These are phyloP conservation scores for Melolontha melolontha DNA, from an alignment of 2,888 invertebrate genomes.

Conservation along the genomic window DNA sequence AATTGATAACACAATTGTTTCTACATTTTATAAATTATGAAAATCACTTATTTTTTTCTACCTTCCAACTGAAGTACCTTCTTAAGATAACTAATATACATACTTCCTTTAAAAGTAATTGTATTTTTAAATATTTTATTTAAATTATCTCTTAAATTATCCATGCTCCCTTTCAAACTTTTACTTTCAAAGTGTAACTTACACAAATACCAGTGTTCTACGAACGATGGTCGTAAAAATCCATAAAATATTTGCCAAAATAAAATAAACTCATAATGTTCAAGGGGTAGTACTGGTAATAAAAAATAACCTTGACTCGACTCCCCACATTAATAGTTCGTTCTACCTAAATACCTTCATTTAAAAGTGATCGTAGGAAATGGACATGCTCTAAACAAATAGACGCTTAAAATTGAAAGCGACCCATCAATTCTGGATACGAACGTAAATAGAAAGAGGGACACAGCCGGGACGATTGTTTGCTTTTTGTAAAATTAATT, in stretches of 20 bases:
- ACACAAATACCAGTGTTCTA: not conserved
- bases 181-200: not conserved
- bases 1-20: too few relatives aligned
- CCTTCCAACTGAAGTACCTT: too few relatives aligned
- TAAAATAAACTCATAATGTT: not conserved
- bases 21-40: too few relatives aligned
- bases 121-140: too few relatives aligned
- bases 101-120: too few relatives aligned
- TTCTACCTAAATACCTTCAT: conserved; percentile 4
- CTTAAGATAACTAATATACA: too few relatives aligned
- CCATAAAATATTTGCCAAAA: conserved; percentile 11
- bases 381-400: too few relatives aligned
- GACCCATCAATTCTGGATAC: not conserved
- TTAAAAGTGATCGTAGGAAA: too few relatives aligned
- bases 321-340: not conserved
- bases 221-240: conserved; percentile 8
- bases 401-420: too few relatives aligned
- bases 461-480: not conserved
- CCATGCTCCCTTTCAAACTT: not conserved
- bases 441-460: conserved; percentile 3
- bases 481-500: conserved; percentile 12
- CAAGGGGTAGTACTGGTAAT: not conserved
- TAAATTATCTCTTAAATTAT: too few relatives aligned
- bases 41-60: too few relatives aligned
- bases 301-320: conserved; percentile 13